Percentiles rank a stretch among this genome's conserved stretches.
phyloP scores from a whole-genome alignment of 1,140 invertebrate genomes.

The Bicyclus anynana region DNA sequence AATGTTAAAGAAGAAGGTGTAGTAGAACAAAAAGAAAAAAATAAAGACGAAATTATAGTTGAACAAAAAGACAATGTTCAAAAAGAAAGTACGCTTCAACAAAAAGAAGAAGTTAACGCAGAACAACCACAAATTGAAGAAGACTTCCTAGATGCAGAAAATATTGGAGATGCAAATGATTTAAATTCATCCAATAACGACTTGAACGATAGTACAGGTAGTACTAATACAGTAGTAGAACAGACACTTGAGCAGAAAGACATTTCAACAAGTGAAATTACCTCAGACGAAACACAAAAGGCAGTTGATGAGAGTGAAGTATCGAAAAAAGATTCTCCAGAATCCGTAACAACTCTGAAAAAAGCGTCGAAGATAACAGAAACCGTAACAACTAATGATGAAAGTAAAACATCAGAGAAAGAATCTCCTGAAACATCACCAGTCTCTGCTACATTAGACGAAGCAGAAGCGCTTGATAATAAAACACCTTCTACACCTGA shows the following conservation, averaged over 20 bases:
- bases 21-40: background rate
- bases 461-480: slow-evolving; percentile 3
- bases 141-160: background rate
- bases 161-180: slow-evolving; percentile 8
- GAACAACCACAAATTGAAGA: slow-evolving; percentile 1
- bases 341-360: background rate
- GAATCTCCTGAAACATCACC: background rate
- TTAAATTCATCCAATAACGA: slow-evolving; percentile 44
- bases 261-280: slow-evolving; percentile 18
- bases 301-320: background rate
- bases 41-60: background rate
- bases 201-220: slow-evolving; percentile 51
- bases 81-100: background rate
- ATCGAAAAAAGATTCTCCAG: background rate
- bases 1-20: background rate
- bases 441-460: background rate
- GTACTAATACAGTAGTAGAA: slow-evolving; percentile 55
- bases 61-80: background rate
- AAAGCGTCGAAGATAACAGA: background rate
- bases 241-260: slow-evolving; percentile 47
- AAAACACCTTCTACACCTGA: slow-evolving; percentile 21
- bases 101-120: background rate
- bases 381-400: background rate
- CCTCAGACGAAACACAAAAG: background rate
- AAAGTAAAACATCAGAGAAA: background rate